Evolutionary conservation across 2,888 invertebrate species (phyloP).

Genomic region (Alentia gelatinosa): DNA sequence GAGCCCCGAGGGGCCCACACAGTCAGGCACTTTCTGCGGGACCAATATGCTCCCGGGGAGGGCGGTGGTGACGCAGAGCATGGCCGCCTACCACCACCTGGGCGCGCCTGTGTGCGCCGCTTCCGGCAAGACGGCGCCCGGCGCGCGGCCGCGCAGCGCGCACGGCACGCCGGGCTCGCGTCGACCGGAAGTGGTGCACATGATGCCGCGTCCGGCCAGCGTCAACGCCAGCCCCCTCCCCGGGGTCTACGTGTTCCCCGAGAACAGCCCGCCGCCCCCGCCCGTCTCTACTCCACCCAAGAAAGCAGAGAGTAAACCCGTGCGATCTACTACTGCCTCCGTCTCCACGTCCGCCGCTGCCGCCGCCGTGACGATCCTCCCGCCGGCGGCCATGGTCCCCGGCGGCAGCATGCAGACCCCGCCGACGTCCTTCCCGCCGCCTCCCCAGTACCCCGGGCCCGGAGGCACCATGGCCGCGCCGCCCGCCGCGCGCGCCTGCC

Average conservation of each 20-base stretch:
- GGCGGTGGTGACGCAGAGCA: neutral
- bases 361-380: neutral
- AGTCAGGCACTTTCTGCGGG: neutral
- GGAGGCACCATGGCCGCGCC: neutral
- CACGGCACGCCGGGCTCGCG: neutral
- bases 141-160: constrained; percentile 7
- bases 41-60: neutral
- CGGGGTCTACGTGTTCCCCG: neutral
- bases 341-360: neutral
- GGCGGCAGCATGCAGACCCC: neutral
- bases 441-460: constrained; percentile 32
- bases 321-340: neutral
- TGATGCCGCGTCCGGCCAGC: constrained; percentile 23
- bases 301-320: constrained; percentile 17
- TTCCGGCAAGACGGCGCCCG: neutral
- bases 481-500: neutral
- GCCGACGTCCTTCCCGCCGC: constrained; percentile 21
- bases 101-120: neutral
- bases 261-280: neutral
- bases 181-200: neutral
- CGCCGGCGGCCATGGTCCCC: neutral
- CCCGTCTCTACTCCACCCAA: neutral
- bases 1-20: neutral
- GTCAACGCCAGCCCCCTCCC: constrained; percentile 34
- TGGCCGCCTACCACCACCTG: neutral